A percentile compares a stretch with the other conserved stretches of the same genome.
phyloP scores from a whole-genome alignment of 2,888 invertebrate genomes.

The Lepetodrilus schrolli region DNA sequence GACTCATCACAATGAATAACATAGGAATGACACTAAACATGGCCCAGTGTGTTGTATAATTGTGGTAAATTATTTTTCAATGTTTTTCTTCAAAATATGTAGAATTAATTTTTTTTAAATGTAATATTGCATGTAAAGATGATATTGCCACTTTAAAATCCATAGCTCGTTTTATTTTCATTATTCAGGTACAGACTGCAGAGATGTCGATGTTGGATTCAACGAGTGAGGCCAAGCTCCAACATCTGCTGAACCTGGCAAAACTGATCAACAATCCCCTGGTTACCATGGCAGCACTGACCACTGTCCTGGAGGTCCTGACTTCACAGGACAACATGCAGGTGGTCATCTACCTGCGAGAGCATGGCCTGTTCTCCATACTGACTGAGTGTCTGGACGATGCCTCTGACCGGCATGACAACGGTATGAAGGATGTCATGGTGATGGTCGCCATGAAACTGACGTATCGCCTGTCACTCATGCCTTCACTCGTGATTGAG shows the following conservation, averaged over 20 bases:
- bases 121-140: no score
- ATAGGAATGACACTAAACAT: no score
- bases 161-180: no score
- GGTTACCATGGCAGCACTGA: constrained; percentile 38
- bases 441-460: constrained; percentile 40
- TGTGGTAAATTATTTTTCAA: no score
- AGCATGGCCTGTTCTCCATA: constrained; percentile 29
- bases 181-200: no score
- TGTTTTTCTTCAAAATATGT: no score
- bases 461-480: constrained; percentile 42
- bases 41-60: no score
- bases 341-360: constrained; percentile 44
- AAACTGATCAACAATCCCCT: constrained; percentile 30
- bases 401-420: constrained; percentile 26
- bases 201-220: no score
- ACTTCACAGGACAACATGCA: constrained; percentile 32
- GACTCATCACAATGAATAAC: no score
- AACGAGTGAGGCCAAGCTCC: constrained; percentile 21
- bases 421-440: constrained; percentile 36
- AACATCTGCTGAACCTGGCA: constrained; percentile 39
- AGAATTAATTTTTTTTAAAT: no score
- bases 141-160: no score
- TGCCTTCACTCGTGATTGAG: constrained; percentile 1
- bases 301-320: background rate
- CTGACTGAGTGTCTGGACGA: background rate